Percentiles rank a stretch among this genome's conserved stretches.
These are phyloP conservation scores for Laterallus jamaicensis DNA, from an alignment of 2,113 vertebrate genomes.

Conservation along the genomic window DNA sequence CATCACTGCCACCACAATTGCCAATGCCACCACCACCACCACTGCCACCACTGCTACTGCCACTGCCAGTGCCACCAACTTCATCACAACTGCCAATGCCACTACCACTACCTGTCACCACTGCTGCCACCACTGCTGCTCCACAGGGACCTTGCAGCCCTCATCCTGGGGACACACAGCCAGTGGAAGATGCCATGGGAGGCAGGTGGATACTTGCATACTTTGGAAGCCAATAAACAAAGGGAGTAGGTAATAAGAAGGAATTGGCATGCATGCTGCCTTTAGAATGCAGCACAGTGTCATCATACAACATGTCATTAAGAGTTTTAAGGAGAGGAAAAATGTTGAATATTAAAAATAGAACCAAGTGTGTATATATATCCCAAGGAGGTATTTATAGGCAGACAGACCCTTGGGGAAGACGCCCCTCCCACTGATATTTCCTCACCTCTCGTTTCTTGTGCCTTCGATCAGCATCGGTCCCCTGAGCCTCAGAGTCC, in stretches of 20 bases:
- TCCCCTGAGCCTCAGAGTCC: neutral
- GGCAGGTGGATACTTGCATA: fast-evolving
- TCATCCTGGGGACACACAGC: fast-evolving
- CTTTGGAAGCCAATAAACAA: fast-evolving
- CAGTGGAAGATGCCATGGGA: fast-evolving
- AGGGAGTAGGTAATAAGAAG: fast-evolving
- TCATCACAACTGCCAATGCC: neutral
- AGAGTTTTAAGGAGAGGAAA: fast-evolving
- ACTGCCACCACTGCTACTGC: fast-evolving
- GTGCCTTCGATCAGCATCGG: neutral
- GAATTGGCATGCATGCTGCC: fast-evolving
- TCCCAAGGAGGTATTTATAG: no score
- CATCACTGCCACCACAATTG: fast-evolving
- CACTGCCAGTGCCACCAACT: fast-evolving
- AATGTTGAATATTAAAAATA: neutral
- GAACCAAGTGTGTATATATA: fast-evolving
- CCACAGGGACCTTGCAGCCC: fast-evolving
- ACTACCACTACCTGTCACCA: fast-evolving
- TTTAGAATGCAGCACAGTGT: fast-evolving
- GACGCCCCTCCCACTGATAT: neutral
- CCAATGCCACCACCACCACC: no score
- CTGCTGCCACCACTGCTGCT: fast-evolving
- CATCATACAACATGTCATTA: neutral
- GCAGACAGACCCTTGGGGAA: fast-evolving
- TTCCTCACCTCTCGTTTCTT: neutral